These are phyloP conservation scores for Montifringilla adamsi DNA, from an alignment of 2,113 vertebrate species.

Conservation along the genomic window DNA sequence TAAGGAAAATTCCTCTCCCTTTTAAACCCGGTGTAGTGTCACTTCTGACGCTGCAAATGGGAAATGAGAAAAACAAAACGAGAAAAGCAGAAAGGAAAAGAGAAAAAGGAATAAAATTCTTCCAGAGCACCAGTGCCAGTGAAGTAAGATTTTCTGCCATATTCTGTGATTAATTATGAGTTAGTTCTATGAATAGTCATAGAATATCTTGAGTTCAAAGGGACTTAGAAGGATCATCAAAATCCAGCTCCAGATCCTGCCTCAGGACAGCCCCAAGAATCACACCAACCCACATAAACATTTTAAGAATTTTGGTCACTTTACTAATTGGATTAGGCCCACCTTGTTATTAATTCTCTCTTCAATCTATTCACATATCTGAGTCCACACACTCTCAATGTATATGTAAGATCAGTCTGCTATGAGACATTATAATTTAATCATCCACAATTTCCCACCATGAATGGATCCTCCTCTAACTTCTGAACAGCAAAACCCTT, in stretches of 20 bases:
- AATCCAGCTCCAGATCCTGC: not conserved
- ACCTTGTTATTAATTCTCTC: not conserved
- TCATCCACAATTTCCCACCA: not conserved
- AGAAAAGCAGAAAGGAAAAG: not conserved
- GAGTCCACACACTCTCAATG: not conserved
- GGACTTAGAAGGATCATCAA: no score
- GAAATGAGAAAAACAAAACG: not conserved
- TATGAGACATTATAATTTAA: not conserved
- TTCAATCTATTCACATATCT: not conserved
- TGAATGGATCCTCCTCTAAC: not conserved
- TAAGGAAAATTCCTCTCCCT: not conserved
- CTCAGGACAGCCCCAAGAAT: not conserved
- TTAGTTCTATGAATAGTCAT: not conserved
- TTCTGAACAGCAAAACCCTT: not conserved
- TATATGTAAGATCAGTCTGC: not conserved
- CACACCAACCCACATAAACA: not conserved
- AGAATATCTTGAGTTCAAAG: not conserved
- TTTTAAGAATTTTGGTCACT: not conserved
- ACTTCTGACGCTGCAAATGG: not conserved
- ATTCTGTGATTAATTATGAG: not conserved
- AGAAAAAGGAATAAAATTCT: not conserved
- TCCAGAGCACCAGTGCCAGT: not conserved
- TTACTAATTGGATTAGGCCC: not conserved
- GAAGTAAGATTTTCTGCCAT: not conserved
- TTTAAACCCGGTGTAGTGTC: accelerated